Percentiles rank a stretch among this genome's conserved stretches.
Conservation (phyloP, 2,797 vertebrate genomes). For the Enteromius thamalakanensis region DNA sequence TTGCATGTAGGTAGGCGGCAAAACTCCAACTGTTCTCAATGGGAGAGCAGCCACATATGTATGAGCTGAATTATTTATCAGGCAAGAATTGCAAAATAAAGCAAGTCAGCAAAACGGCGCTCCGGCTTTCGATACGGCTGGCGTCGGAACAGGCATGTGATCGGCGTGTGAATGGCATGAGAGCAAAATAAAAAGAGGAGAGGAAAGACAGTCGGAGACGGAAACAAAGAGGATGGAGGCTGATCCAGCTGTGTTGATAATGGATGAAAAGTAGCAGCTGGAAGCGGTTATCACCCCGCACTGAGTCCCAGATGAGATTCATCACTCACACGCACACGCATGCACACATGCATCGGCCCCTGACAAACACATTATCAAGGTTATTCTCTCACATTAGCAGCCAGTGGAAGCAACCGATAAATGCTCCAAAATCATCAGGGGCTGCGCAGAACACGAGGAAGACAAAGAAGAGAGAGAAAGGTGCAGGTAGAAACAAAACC, state of each 20-base stretch:
- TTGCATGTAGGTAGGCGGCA: slow-evolving; percentile 6
- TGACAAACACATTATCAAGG: slow-evolving; percentile 56
- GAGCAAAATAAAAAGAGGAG: background rate
- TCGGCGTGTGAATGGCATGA: slow-evolving; percentile 53
- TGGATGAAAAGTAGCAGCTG: slow-evolving; percentile 75
- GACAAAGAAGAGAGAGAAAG: slow-evolving; percentile 21
- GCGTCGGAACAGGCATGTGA: background rate
- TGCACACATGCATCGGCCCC: slow-evolving; percentile 39
- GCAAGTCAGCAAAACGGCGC: slow-evolving; percentile 57
- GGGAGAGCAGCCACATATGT: background rate
- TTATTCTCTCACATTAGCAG: slow-evolving; percentile 56
- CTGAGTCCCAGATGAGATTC: slow-evolving; percentile 60
- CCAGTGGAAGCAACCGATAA: slow-evolving; percentile 36
- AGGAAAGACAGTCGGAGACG: background rate
- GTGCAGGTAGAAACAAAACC: slow-evolving; percentile 3
- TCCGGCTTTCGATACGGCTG: slow-evolving; percentile 20
- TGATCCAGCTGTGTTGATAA: slow-evolving; percentile 78
- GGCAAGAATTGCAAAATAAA: slow-evolving; percentile 44
- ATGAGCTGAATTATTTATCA: slow-evolving; percentile 54
- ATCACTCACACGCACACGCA: slow-evolving; percentile 38
- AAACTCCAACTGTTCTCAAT: slow-evolving; percentile 15
- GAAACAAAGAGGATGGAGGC: slow-evolving; percentile 30
- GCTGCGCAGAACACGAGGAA: background rate
- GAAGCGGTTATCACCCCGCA: slow-evolving; percentile 69
- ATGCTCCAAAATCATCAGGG: slow-evolving; percentile 30